Percentiles rank a stretch among this genome's conserved stretches.
Evolutionary conservation across 1,140 invertebrate species (phyloP).

Genomic region (Bombus confusus): DNA sequence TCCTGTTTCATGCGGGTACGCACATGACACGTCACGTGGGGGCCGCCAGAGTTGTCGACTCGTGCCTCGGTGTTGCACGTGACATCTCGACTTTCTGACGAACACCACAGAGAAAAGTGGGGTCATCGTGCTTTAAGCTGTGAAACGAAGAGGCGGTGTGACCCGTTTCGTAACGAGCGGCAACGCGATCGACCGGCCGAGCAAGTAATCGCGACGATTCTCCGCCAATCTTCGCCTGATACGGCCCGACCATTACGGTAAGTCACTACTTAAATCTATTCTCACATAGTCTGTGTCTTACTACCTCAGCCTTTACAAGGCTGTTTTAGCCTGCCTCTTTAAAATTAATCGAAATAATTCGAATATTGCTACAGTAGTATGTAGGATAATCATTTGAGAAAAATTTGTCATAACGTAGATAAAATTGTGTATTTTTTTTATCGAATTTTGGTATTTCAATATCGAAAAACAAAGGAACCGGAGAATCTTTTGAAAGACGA

Average conservation of each 20-base stretch:
- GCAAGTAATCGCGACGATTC: conserved; percentile 33
- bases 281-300: background rate
- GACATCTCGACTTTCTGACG: conserved; percentile 58
- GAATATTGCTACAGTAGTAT: background rate
- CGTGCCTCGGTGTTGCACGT: conserved; percentile 56
- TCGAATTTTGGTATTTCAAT: background rate
- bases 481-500: background rate
- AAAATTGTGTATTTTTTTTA: background rate
- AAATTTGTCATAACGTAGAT: background rate
- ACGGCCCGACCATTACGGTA: conserved; percentile 39
- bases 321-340: background rate
- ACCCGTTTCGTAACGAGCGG: conserved; percentile 32
- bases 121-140: conserved; percentile 65
- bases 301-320: background rate
- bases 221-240: conserved; percentile 3
- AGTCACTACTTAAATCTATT: conserved; percentile 49
- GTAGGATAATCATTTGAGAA: background rate
- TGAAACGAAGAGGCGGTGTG: conserved; percentile 53
- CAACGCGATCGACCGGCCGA: conserved; percentile 41
- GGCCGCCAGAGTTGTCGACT: conserved; percentile 46
- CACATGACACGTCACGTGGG: conserved; percentile 65
- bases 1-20: conserved; percentile 63
- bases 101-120: conserved; percentile 57
- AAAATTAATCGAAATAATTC: background rate
- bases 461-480: background rate